Evolutionary conservation across 2,113 vertebrate species (phyloP).

Genomic region (Cryptoleucopteryx plumbea): DNA sequence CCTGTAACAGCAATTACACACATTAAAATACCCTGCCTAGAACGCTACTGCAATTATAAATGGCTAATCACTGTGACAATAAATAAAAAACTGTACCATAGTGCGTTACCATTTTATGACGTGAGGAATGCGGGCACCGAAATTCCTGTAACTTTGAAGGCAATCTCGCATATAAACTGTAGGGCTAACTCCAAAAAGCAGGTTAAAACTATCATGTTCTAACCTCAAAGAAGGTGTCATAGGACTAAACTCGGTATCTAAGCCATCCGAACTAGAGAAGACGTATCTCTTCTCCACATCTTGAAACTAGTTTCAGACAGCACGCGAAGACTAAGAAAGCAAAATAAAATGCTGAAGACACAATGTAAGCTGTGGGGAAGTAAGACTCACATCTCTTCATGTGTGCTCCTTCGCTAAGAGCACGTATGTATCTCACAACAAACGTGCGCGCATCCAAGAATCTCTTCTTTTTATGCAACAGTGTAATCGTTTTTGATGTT

Average conservation of each 20-base stretch:
- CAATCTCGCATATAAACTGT: not conserved
- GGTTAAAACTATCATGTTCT: not conserved
- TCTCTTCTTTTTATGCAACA: not conserved
- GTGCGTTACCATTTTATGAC: fast-evolving
- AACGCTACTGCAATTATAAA: not conserved
- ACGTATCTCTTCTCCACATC: fast-evolving
- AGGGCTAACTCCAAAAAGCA: not conserved
- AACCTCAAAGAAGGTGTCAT: not conserved
- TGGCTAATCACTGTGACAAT: not conserved
- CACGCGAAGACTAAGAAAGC: not conserved
- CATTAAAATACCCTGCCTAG: not conserved
- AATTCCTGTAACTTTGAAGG: not conserved
- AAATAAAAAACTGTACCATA: not conserved
- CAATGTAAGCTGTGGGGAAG: not conserved
- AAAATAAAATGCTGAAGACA: not conserved
- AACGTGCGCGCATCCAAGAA: not conserved
- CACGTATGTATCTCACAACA: fast-evolving
- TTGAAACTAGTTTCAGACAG: not conserved
- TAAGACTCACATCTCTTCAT: fast-evolving
- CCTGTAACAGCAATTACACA: not conserved
- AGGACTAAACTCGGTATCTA: not conserved
- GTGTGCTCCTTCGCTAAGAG: not conserved
- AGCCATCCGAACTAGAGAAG: not conserved
- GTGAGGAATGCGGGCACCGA: not conserved
- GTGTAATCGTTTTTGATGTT: fast-evolving